Evolutionary conservation across 2,888 invertebrate genomes (phyloP), one percentile per base, ranked within the genome.

Genomic region (Fissipunctia ypsillon): DNA sequence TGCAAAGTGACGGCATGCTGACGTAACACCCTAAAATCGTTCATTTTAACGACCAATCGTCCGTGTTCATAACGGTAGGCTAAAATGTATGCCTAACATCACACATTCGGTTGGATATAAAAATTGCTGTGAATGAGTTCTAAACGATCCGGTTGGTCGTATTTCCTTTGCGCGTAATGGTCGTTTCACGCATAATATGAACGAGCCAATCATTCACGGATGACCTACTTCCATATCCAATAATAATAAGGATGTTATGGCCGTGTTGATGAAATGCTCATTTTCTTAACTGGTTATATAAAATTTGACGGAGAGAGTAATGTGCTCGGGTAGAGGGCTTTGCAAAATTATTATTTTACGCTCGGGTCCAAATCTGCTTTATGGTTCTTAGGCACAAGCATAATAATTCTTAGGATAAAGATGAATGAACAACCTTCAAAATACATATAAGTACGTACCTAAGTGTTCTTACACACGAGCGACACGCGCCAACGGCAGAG

Each of bases 191-290:
- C 84, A 76, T 81, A 81, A 85, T 86, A 76, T 76, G 78, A 80
- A 85, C 68, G 78, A 69, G 67, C 76, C 84, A 87, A 87, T 86
- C 78, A 87, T 87, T 80, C 77, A 87, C 73, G 68, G 69, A 68
- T 74, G 86, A 87, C 85, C 87, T 80, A 87, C 76, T 85, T 84
- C 77, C 84, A 82, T 75, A 81, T 75, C 71, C 80, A 86, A 85
- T 86, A 85, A 80, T 78, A 83, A 76, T 81, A 76, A 85, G 78
- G 70, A 73, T 69, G 75, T 85, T 83, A 85, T 71, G 70, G 67
- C 54, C 0, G 31, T 63, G 74, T 68, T 81, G 73, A 83, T 80
- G 81, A 83, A 81, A 78, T 61, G 73, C 75, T 80, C 77, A 82
- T 85, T 82, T 86, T 74, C 82, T 76, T 86, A 76, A 78, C 74